Percentiles rank a stretch among this genome's conserved stretches.
Evolutionary conservation across 2,797 vertebrate species (phyloP).

Genomic region (Esox lucius): DNA sequence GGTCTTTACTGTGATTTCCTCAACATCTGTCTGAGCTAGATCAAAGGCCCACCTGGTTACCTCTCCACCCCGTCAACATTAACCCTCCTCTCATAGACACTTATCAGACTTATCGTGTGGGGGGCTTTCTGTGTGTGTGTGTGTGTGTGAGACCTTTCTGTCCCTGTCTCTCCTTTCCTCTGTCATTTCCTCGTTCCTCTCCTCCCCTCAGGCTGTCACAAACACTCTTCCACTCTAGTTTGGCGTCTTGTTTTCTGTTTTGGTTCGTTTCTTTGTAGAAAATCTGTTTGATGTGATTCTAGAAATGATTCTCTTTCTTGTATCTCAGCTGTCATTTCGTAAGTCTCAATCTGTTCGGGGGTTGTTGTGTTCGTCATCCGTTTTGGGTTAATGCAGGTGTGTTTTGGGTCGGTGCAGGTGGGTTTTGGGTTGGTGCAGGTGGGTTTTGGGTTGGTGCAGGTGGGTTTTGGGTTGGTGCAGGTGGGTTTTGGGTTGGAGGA

Average conservation of each 20-base stretch:
- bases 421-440: too few species aligned
- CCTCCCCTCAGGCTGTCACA: constrained; percentile 42
- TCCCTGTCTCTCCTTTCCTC: constrained; percentile 56
- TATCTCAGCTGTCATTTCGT: constrained; percentile 40
- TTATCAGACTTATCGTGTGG: constrained; percentile 22
- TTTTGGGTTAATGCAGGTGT: background rate
- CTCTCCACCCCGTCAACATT: constrained; percentile 29
- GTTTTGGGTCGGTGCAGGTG: background rate
- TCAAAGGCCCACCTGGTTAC: constrained; percentile 71
- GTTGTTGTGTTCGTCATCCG: background rate
- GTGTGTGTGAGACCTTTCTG: background rate
- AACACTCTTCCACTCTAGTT: constrained; percentile 46
- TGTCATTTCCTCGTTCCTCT: constrained; percentile 57
- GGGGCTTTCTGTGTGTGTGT: background rate
- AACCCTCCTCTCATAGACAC: constrained; percentile 8
- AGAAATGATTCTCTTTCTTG: constrained; percentile 25
- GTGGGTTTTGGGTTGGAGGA: too few species aligned
- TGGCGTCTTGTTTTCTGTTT: constrained; percentile 53
- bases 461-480: too few species aligned
- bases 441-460: too few species aligned
- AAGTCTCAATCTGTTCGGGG: constrained; percentile 25
- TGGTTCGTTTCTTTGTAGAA: constrained; percentile 40
- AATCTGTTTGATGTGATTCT: constrained; percentile 40
- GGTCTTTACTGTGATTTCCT: constrained; percentile 70
- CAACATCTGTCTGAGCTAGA: constrained; percentile 67